Evolutionary conservation across 2,797 vertebrate genomes (phyloP), one percentile per base, ranked within the genome.

Genomic region (Harpagifer antarcticus): DNA sequence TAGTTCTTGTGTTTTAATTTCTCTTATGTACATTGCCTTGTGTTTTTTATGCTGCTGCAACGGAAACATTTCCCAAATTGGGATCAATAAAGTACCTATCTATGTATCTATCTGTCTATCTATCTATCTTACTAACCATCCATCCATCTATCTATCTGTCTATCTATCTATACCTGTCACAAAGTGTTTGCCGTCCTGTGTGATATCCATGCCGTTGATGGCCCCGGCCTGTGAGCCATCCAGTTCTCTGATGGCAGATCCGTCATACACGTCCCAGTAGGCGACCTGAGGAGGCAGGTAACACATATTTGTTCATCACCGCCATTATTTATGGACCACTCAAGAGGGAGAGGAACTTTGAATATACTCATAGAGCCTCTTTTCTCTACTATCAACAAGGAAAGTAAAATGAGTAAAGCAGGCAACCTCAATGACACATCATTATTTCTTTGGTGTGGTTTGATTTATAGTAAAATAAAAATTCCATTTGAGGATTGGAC

Each of bases 241-340:
- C 59, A 97, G 62, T 58, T 96, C 94, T 92, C 97, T 93, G 90
- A 98, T 94, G 19, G 88, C 82, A 0, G 95, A 90, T 15, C 96
- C 96, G 1, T 97, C 95, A 45, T 87, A 95, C 23, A 96, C 93
- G 11, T 97, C 95, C 97, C 97, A 97, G 94, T 96, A 98, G 16
- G 86, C 90, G 31, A 98, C 90, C 97, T 98, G 85, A 70, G 50
- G 2, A 19, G 14, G 42, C 64, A 27, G 14, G 10, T 9, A 65
- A 66, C 40, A 62, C 27, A 5, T 2, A 43, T 42, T 14, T 47
- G 14, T 8, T 56, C 48, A 20, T 50, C 52, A 19, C 1, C 3
- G 3, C 13, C 16, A 12, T 45, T 57, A 11, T 70, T 50, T 61
- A 14, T 8, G 8, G 23, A 16, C 31, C 20, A 65, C 9, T 14